phyloP scores from a whole-genome alignment of 2,888 invertebrate species.

The Pocota personata region DNA sequence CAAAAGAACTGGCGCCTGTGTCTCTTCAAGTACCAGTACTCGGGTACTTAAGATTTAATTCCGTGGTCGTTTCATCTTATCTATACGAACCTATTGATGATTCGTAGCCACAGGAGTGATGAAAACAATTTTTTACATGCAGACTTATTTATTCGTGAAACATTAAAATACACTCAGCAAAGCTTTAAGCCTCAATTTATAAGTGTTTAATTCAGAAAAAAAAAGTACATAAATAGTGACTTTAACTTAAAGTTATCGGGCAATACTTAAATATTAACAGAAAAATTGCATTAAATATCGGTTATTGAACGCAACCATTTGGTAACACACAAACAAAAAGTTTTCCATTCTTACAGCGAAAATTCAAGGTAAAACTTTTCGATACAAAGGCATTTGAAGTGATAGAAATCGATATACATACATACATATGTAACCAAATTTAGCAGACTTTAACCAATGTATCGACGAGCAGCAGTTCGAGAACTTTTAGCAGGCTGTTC shows the following conservation, averaged over 20 bases:
- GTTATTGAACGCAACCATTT: neutral
- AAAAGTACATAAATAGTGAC: neutral
- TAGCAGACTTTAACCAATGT: constrained; percentile 35
- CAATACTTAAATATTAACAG: neutral
- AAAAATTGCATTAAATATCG: neutral
- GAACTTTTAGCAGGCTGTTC: neutral
- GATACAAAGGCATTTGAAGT: neutral
- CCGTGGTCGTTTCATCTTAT: no score
- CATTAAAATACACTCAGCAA: neutral
- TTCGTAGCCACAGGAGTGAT: neutral
- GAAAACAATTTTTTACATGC: neutral
- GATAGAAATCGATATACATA: neutral
- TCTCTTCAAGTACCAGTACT: no score
- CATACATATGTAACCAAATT: neutral
- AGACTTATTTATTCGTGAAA: neutral
- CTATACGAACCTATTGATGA: no score
- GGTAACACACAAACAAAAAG: neutral
- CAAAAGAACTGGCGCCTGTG: no score
- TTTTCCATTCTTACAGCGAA: neutral
- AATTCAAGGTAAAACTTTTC: neutral
- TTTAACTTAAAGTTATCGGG: neutral
- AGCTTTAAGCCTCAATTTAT: no score
- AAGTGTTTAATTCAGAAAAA: no score
- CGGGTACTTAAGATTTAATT: no score
- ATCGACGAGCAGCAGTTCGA: constrained; percentile 28